These are phyloP conservation scores for Tenthredo scrophulariae DNA, from an alignment of 2,888 invertebrate species.

Conservation along the genomic window DNA sequence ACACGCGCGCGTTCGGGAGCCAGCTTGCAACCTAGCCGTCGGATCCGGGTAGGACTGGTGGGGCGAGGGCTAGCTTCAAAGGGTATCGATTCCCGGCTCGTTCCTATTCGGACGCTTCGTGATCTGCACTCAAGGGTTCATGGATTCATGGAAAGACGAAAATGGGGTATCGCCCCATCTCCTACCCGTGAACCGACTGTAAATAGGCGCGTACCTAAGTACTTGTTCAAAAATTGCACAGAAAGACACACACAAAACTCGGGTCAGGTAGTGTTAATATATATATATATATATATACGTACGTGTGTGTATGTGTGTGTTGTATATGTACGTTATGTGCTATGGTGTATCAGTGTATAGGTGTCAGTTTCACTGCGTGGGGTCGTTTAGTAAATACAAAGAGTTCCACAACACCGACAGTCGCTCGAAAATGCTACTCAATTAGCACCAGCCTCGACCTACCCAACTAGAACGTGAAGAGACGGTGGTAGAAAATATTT, in stretches of 20 bases:
- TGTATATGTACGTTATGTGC: background rate
- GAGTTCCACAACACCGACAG: conserved; percentile 62
- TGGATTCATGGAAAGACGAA: conserved; percentile 14
- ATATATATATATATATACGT: conserved; percentile 8
- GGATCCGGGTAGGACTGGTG: conserved; percentile 44
- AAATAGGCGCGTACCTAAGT: conserved; percentile 23
- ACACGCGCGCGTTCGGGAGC: conserved; percentile 40
- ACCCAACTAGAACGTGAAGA: conserved; percentile 51
- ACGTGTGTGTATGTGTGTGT: conserved; percentile 10
- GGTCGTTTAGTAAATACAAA: conserved; percentile 49
- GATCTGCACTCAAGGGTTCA: conserved; percentile 37
- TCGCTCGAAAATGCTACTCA: conserved; percentile 56
- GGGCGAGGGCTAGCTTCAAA: conserved; percentile 38
- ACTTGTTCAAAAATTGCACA: conserved; percentile 32
- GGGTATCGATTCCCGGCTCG: conserved; percentile 41
- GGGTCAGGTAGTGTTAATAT: conserved; percentile 27
- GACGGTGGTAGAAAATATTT: conserved; percentile 43
- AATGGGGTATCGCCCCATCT: conserved; percentile 13
- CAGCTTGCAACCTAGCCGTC: conserved; percentile 42
- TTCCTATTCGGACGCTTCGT: conserved; percentile 39
- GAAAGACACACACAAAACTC: conserved; percentile 39
- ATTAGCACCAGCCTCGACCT: conserved; percentile 53
- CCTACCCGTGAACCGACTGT: conserved; percentile 17
- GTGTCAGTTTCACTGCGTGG: conserved; percentile 11
- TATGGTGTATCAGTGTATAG: background rate